Base-by-base conservation (phyloP, 2,797 vertebrate species). In the Erithacus rubecula region DNA sequence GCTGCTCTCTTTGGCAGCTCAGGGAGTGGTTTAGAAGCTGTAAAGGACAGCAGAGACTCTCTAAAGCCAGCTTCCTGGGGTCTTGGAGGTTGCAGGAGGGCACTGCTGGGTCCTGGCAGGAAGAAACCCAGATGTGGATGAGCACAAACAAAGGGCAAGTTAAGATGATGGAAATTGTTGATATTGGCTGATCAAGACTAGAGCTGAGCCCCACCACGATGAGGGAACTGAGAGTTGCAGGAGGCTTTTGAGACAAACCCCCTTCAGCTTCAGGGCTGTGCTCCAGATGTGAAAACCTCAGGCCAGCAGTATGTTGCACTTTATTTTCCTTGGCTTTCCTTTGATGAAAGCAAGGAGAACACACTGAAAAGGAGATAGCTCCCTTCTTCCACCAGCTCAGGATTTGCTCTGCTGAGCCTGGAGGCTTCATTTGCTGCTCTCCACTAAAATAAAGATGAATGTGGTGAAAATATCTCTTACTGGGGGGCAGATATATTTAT, bases 121-220 rank as follows among this genome's bases (percentile, higher is more conserved):
- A 24, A 51, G n/a, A 43, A 30, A 34, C 49, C n/a, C 32, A 22
- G 75, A 15, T n/a, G 15, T 15, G 19, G 44, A 47, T 46, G 20
- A 93, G 63, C 59, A 34, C 24, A 83, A 47, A 22, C 36, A 34
- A 52, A 80, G 46, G 21, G 14, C 56, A 64, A 8, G 36, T 75
- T 67, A n/a, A n/a, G 3, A 1, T 15, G 22, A 13, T 44, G 65
- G 44, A 53, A 87, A 64, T 20, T 10, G 44, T 6, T 47, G 30
- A 22, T 59, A 63, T 0, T 29, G 29, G 55, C 34, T 3, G 0
- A 51, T 18, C 0, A 4, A 65, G 58, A n/a, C 16, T 9, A 3
- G 34, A 67, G 34, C 69, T 41, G 60, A 72, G 39, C 43, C n/a
- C 72, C 1, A 3, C 36, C 24, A 8, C 0, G 12, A 11, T 5